Percentiles rank a stretch among this genome's conserved stretches.
These are phyloP conservation scores for Heliopora coerulea DNA, from an alignment of 92 coral and sea anemone genomes.

Conservation along the genomic window DNA sequence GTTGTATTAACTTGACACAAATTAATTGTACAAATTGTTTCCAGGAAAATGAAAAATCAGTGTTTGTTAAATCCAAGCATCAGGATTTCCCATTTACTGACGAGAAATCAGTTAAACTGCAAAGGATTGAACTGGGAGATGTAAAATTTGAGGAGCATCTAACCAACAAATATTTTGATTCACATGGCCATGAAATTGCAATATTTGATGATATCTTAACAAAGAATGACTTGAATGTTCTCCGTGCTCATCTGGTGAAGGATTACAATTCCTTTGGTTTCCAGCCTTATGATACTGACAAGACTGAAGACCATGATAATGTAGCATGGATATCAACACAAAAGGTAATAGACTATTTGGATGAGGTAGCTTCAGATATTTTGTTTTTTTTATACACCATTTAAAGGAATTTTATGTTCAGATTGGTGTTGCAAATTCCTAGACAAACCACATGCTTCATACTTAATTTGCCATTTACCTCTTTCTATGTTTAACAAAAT, in stretches of 20 bases:
- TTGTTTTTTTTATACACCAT: too few species aligned
- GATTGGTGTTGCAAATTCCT: too few species aligned
- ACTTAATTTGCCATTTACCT: too few species aligned
- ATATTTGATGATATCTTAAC: constrained; percentile 79
- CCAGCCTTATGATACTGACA: constrained; percentile 58
- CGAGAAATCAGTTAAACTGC: constrained; percentile 17
- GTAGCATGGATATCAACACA: constrained; percentile 85
- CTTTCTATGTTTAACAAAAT: too few species aligned
- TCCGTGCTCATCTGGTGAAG: constrained; percentile 67
- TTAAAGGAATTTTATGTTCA: too few species aligned
- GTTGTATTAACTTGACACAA: too few species aligned
- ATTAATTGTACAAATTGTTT: not conserved
- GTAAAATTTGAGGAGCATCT: constrained; percentile 56
- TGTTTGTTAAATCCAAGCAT: constrained; percentile 3
- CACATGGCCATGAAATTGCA: constrained; percentile 72
- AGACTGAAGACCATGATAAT: constrained; percentile 84
- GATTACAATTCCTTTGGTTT: constrained; percentile 66
- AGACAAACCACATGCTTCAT: too few species aligned
- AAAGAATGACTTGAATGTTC: constrained; percentile 64
- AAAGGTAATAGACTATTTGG: constrained; percentile 65
- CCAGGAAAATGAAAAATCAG: constrained; percentile 4
- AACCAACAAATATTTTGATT: constrained; percentile 64
- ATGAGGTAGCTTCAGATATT: too few species aligned
- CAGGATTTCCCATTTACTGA: constrained; percentile 8
- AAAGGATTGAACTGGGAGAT: constrained; percentile 44